A percentile compares a stretch with the other conserved stretches of the same genome.
Evolutionary conservation across 2,888 invertebrate genomes (phyloP).

Genomic region (Stegophylla sp.): DNA sequence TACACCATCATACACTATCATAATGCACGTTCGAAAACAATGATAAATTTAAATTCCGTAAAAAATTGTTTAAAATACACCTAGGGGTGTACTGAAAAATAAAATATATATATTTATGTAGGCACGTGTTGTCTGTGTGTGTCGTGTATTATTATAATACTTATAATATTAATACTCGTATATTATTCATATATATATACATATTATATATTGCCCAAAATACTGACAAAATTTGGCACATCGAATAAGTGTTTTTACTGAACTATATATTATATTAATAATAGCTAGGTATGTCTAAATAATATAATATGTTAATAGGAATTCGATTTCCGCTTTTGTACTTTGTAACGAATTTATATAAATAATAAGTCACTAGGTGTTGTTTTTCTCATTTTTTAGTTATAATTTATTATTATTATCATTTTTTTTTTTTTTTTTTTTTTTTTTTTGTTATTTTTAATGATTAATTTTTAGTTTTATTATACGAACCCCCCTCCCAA

Average conservation of each 20-base stretch:
- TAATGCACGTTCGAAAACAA: background rate
- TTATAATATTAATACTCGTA: too few relatives aligned
- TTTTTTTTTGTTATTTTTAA: conserved; percentile 56
- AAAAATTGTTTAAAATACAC: background rate
- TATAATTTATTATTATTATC: conserved; percentile 48
- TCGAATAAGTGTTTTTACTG: background rate
- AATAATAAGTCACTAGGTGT: conserved; percentile 52
- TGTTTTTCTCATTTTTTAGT: conserved; percentile 47
- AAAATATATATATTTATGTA: background rate
- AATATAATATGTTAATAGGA: background rate
- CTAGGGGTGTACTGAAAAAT: background rate
- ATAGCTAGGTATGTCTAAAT: background rate
- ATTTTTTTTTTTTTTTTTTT: conserved; percentile 2
- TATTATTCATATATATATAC: background rate
- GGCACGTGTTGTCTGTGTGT: background rate
- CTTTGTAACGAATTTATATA: conserved; percentile 55
- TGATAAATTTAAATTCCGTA: conserved; percentile 12
- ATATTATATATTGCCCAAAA: background rate
- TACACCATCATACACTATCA: background rate
- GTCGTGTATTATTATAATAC: too few relatives aligned
- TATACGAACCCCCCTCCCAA: conserved; percentile 9
- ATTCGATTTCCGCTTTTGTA: conserved; percentile 32
- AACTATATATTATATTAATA: background rate
- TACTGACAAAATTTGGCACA: conserved; percentile 10
- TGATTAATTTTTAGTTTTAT: conserved; percentile 46